Conservation (phyloP, 2,797 vertebrate species). For the Helostoma temminkii region DNA sequence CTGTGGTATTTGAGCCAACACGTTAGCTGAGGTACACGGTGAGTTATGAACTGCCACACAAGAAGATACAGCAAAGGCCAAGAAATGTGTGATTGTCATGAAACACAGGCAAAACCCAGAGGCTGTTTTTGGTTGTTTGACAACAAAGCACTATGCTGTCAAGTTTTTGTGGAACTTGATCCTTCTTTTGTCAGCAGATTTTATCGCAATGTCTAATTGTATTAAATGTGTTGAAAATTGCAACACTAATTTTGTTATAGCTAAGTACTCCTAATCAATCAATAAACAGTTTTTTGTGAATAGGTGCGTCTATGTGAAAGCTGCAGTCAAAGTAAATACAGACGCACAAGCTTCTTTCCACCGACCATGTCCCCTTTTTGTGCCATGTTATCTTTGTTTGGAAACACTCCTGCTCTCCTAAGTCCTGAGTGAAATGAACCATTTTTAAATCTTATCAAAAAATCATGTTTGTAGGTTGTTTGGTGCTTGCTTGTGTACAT, state of each 20-base stretch:
- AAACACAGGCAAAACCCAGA: slow-evolving; percentile 34
- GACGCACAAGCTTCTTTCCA: slow-evolving; percentile 4
- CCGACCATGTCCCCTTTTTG: slow-evolving; percentile 6
- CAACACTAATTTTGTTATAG: slow-evolving; percentile 9
- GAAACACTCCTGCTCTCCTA: slow-evolving; percentile 63
- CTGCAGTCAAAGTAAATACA: slow-evolving; percentile 15
- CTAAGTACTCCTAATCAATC: slow-evolving; percentile 10
- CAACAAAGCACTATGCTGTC: slow-evolving; percentile 14
- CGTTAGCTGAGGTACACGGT: slow-evolving; percentile 68
- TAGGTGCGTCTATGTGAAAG: not conserved
- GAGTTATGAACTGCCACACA: slow-evolving; percentile 73
- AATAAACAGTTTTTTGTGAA: not conserved
- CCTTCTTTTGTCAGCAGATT: slow-evolving; percentile 39
- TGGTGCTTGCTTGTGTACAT: not conserved
- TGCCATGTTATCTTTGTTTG: slow-evolving; percentile 45
- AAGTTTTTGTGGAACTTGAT: not conserved
- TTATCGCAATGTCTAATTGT: slow-evolving; percentile 15
- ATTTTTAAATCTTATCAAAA: slow-evolving; percentile 80
- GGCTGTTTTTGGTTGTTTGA: slow-evolving; percentile 12
- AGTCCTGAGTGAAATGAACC: slow-evolving; percentile 76
- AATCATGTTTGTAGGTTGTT: slow-evolving; percentile 62
- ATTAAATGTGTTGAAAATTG: slow-evolving; percentile 4
- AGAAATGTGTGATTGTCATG: slow-evolving; percentile 20
- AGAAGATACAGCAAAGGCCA: slow-evolving; percentile 51
- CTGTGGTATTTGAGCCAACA: slow-evolving; percentile 76